phyloP scores from a whole-genome alignment of 1,140 invertebrate genomes.

The Saccostrea echinata region DNA sequence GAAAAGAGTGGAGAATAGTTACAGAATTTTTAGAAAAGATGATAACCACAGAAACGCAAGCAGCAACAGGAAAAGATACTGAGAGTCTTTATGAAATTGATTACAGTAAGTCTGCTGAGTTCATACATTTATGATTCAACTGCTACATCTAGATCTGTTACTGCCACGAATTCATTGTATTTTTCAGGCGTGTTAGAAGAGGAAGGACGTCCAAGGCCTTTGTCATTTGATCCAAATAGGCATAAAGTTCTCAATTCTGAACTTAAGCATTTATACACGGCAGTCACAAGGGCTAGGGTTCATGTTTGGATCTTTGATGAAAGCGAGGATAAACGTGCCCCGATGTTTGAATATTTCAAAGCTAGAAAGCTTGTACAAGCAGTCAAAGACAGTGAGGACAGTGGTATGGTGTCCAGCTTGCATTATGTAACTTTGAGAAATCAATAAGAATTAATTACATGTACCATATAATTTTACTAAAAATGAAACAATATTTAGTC shows the following conservation, averaged over 20 bases:
- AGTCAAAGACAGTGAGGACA: constrained; percentile 1
- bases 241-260: constrained; percentile 72
- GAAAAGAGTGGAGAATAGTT: constrained; percentile 65
- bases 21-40: constrained; percentile 52
- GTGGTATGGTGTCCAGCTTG: no score
- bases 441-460: no score
- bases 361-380: constrained; percentile 56
- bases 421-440: no score
- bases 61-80: background rate
- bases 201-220: constrained; percentile 53
- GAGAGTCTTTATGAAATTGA: background rate
- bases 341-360: constrained; percentile 75
- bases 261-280: constrained; percentile 73
- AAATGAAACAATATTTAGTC: no score
- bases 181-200: constrained; percentile 56
- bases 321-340: constrained; percentile 62
- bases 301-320: constrained; percentile 75
- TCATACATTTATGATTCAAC: background rate
- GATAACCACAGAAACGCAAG: background rate
- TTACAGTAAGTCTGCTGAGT: background rate
- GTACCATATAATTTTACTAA: no score
- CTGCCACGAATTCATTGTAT: background rate
- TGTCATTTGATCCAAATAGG: constrained; percentile 64
- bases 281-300: constrained; percentile 69
- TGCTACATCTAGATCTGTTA: no score